phyloP scores from a whole-genome alignment of 2,797 vertebrate species.

The Babyrousa celebensis region DNA sequence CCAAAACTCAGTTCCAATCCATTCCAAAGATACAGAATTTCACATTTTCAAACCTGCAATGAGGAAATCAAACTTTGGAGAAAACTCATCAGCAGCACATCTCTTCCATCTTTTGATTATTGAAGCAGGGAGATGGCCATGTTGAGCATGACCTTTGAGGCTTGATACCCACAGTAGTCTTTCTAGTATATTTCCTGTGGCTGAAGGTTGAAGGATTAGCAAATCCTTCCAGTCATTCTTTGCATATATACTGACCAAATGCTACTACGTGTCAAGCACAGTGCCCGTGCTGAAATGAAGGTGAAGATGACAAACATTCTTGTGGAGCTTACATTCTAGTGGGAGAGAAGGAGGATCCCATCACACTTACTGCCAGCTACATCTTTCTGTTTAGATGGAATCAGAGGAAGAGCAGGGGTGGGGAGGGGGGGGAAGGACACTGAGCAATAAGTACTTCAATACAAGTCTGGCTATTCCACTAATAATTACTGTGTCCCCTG shows the following conservation, averaged over 20 bases:
- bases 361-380: not conserved
- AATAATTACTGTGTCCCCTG: not conserved
- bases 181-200: not conserved
- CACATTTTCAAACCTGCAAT: not conserved
- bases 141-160: not conserved
- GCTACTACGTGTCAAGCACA: not conserved
- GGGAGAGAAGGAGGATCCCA: not conserved
- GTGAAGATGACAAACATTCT: not conserved
- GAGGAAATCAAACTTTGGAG: slow-evolving; percentile 9
- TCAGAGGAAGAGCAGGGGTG: not conserved
- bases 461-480: not conserved
- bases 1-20: not conserved
- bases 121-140: not conserved
- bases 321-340: not conserved
- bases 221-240: not conserved
- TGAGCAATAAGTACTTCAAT: not conserved
- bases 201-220: not conserved
- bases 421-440: not conserved
- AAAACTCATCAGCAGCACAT: not conserved
- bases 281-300: not conserved
- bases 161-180: not conserved
- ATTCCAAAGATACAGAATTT: not conserved
- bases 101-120: slow-evolving; percentile 17
- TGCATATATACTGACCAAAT: not conserved
- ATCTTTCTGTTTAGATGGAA: not conserved